phyloP scores from a whole-genome alignment of 2,888 invertebrate species.

The Uloborus plumipes region DNA sequence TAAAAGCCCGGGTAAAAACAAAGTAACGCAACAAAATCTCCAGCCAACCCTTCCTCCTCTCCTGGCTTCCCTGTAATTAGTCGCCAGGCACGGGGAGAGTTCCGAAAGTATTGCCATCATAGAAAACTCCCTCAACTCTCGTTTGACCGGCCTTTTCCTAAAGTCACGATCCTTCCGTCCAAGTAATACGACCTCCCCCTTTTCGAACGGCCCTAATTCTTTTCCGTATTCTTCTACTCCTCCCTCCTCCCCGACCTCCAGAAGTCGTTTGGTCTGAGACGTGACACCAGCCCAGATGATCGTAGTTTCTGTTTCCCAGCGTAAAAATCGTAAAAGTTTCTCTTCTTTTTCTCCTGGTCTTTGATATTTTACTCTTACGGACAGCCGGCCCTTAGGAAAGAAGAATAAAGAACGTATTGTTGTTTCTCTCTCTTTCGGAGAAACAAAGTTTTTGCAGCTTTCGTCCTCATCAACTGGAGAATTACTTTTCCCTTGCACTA shows the following conservation, averaged over 20 bases:
- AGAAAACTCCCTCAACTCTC: conserved; percentile 60
- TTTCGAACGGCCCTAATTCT: conserved; percentile 52
- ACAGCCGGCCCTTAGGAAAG: conserved; percentile 17
- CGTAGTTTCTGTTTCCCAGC: conserved; percentile 36
- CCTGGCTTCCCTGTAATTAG: conserved; percentile 50
- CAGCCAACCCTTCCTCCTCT: conserved; percentile 22
- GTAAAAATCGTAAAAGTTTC: conserved; percentile 57
- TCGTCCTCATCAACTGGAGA: conserved; percentile 54
- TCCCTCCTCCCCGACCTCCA: conserved; percentile 20
- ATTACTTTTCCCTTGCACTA: conserved; percentile 38
- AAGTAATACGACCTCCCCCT: conserved; percentile 10
- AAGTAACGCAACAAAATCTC: conserved; percentile 48
- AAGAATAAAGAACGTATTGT: conserved; percentile 22
- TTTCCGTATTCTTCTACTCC: conserved; percentile 17
- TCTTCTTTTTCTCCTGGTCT: conserved; percentile 21
- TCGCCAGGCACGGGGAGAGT: conserved; percentile 37
- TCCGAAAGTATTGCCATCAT: conserved; percentile 60
- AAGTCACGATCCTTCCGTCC: conserved; percentile 56
- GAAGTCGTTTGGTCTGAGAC: conserved; percentile 55
- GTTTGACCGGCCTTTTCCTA: conserved; percentile 49
- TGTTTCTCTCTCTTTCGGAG: conserved; percentile 21
- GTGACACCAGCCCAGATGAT: conserved; percentile 57
- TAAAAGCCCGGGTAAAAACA: conserved; percentile 51
- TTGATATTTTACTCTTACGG: conserved; percentile 6
- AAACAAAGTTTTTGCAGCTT: conserved; percentile 39